These are phyloP conservation scores for Muscicapa striata DNA, from an alignment of 2,797 vertebrate species.

Conservation along the genomic window DNA sequence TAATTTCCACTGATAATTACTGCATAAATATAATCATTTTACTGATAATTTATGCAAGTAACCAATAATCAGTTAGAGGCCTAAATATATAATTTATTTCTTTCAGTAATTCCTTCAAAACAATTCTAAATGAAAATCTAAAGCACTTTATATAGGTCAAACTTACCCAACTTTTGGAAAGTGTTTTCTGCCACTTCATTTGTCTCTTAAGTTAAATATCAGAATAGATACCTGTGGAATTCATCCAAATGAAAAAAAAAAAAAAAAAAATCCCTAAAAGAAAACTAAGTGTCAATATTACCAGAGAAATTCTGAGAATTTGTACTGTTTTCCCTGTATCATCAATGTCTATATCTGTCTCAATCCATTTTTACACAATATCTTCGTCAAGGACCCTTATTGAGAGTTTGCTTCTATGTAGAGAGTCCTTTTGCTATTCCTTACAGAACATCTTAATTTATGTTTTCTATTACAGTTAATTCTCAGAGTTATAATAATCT, in stretches of 20 bases:
- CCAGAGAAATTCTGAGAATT: background rate
- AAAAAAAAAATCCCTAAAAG: background rate
- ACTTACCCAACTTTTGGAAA: background rate
- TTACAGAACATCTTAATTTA: background rate
- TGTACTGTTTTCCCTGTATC: background rate
- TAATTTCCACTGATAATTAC: background rate
- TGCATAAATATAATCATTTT: background rate
- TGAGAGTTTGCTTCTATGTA: background rate
- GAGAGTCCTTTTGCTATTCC: background rate
- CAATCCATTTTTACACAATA: background rate
- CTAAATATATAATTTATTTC: background rate
- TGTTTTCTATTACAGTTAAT: background rate
- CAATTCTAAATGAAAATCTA: background rate
- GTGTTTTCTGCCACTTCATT: background rate
- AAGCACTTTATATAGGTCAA: background rate
- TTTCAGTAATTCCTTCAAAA: background rate
- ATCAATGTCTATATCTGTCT: background rate
- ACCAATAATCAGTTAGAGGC: background rate
- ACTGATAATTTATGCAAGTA: background rate
- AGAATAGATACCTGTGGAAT: background rate
- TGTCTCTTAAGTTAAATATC: background rate
- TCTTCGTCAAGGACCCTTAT: background rate
- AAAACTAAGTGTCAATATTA: background rate
- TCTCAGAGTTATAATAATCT: background rate
- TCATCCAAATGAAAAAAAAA: background rate